Percentiles rank a stretch among this genome's conserved stretches.
phyloP scores from a whole-genome alignment of 23 tunicate genomes.

The Diplosoma virens region DNA sequence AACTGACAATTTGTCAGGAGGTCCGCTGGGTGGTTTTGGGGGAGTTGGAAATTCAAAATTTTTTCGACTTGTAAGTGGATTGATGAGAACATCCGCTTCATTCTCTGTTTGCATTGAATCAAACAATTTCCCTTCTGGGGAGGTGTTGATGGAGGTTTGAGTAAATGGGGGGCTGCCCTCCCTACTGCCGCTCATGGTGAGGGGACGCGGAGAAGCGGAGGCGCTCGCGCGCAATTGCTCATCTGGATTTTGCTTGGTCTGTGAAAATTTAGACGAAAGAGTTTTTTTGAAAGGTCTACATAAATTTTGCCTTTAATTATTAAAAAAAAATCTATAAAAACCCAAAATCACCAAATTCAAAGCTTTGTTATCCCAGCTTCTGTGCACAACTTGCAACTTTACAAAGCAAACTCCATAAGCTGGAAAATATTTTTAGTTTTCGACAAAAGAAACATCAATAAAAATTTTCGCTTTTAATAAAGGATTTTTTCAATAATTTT shows the following conservation, averaged over 20 bases:
- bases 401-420: too few relatives aligned
- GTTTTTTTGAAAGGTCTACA: too few relatives aligned
- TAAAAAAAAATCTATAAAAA: too few relatives aligned
- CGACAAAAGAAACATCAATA: too few relatives aligned
- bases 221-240: neutral
- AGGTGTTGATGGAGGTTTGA: neutral
- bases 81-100: neutral
- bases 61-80: neutral
- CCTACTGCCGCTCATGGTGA: neutral
- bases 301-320: too few relatives aligned
- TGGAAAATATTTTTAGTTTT: too few relatives aligned
- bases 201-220: neutral
- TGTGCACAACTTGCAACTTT: too few relatives aligned
- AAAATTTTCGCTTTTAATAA: too few relatives aligned
- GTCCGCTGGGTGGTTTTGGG: conserved; percentile 33
- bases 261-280: conserved; percentile 1
- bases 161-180: neutral
- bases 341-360: too few relatives aligned
- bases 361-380: too few relatives aligned
- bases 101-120: neutral
- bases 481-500: too few relatives aligned
- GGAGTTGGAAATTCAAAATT: neutral
- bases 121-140: neutral
- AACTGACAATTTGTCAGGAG: conserved; percentile 5
- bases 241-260: neutral